Conservation (phyloP, 2,797 vertebrate genomes). For the Acanthurus leucopareius region DNA sequence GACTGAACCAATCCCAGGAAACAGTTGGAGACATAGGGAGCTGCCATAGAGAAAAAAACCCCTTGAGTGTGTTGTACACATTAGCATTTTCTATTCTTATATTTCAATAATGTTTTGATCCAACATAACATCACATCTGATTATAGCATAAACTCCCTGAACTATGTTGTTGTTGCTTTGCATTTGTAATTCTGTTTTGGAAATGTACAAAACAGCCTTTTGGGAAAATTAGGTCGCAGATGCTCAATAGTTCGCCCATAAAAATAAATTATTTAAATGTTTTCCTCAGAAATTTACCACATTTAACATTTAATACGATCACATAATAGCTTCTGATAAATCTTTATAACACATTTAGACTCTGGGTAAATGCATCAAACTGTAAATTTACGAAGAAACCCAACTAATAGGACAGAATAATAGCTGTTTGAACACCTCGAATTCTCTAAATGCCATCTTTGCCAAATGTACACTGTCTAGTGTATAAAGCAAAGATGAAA, state of each 20-base stretch:
- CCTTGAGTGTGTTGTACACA: not conserved
- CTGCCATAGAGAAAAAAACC: not conserved
- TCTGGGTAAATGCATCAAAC: not conserved
- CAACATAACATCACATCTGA: not conserved
- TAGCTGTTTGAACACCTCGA: not conserved
- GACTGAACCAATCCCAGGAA: not conserved
- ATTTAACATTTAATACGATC: not conserved
- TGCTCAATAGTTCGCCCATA: not conserved
- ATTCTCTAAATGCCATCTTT: not conserved
- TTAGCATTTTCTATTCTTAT: not conserved
- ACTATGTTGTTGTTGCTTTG: not conserved
- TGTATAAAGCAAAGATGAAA: not conserved
- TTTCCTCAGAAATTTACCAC: not conserved
- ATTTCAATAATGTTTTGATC: not conserved
- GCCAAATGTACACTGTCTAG: not conserved
- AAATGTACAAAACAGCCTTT: too few relatives aligned
- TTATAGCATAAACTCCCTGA: not conserved
- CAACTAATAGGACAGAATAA: not conserved
- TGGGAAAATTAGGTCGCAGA: not conserved
- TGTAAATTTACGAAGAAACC: constrained; percentile 5
- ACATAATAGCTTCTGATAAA: not conserved
- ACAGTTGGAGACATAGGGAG: not conserved
- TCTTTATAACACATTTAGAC: not conserved
- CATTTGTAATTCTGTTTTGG: not conserved
- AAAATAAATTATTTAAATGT: not conserved